A percentile compares a stretch with the other conserved stretches of the same genome.
Evolutionary conservation across 2,797 vertebrate species (phyloP).

Genomic region (Pteronotus mesoamericanus): DNA sequence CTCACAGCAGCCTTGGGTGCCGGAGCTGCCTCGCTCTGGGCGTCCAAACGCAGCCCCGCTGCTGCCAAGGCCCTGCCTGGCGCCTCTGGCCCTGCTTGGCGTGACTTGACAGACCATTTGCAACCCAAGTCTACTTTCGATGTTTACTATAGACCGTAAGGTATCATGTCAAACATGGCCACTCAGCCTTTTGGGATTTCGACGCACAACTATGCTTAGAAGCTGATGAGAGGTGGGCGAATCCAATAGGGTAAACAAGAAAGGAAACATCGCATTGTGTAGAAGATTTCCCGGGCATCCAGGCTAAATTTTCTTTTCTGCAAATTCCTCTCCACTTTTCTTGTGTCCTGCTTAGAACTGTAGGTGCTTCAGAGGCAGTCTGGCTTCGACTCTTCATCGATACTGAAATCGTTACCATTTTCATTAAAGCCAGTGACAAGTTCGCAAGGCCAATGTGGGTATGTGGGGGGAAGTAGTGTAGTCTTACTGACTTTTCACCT

Average conservation of each 20-base stretch:
- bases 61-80: neutral
- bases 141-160: neutral
- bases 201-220: neutral
- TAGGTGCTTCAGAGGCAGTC: neutral
- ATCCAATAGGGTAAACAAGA: neutral
- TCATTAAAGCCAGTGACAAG: neutral
- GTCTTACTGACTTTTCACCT: neutral
- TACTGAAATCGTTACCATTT: neutral
- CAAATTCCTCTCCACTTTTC: neutral
- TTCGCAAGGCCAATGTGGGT: neutral
- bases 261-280: neutral
- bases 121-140: neutral
- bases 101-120: constrained; percentile 4
- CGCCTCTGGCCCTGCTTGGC: neutral
- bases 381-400: neutral
- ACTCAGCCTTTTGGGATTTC: neutral
- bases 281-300: neutral
- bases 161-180: neutral
- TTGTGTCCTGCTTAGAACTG: neutral
- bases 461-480: neutral
- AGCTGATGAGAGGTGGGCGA: neutral
- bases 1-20: neutral
- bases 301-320: neutral
- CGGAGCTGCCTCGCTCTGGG: neutral
- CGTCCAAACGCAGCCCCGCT: neutral